These are phyloP conservation scores for human DNA, from an alignment of 2,113 vertebrate genomes.

Conservation along the genomic window GRCh38 chr9:12539001-12539500, in stretches of 20 bases:
- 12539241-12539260: not conserved
- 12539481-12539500: constrained; percentile 39
- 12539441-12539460: not conserved
- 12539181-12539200: constrained; percentile 27
- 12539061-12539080: not conserved
- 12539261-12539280: constrained; percentile 59
- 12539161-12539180: constrained; percentile 21
- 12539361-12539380: not conserved
- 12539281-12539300: constrained; percentile 35
- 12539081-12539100: not conserved
- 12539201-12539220: not conserved
- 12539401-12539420: not conserved
- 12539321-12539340: not conserved
- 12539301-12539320: not conserved
- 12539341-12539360: constrained; percentile 18
- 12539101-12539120: constrained; percentile 21
- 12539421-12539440: not conserved
- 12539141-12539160: constrained; percentile 41
- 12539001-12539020: constrained; percentile 16
- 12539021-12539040: constrained; percentile 25
- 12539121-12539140: not conserved
- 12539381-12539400: constrained; percentile 52
- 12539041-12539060: not conserved
- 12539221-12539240: not conserved
- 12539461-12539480: constrained; percentile 65